Conservation (phyloP, 2,888 invertebrate genomes). For the Glyphotaelius pellucidus region DNA sequence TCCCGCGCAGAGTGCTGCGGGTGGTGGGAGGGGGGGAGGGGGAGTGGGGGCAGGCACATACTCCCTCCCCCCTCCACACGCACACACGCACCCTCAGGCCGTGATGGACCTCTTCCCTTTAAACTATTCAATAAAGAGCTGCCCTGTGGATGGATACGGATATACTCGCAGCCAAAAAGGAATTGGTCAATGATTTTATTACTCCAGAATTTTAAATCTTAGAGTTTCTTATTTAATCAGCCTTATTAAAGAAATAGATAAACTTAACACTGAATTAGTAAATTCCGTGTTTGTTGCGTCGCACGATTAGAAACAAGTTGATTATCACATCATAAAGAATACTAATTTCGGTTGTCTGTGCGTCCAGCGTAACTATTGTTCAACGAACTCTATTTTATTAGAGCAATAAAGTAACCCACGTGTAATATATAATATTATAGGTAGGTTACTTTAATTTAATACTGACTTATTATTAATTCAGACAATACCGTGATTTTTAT, state of each 20-base stretch:
- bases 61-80: neutral
- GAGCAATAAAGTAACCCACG: no score
- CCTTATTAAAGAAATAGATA: neutral
- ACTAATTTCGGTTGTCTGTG: no score
- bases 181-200: conserved; percentile 2
- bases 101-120: neutral
- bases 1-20: neutral
- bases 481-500: no score
- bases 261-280: no score
- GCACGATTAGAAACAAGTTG: no score
- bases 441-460: no score
- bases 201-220: neutral
- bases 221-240: neutral
- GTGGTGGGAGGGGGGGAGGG: neutral
- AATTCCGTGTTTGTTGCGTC: no score
- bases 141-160: neutral
- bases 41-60: neutral
- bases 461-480: no score
- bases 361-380: no score
- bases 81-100: neutral
- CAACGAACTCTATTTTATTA: no score
- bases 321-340: no score
- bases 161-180: neutral
- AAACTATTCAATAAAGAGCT: conserved; percentile 13
- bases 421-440: no score